Evolutionary conservation across 2,113 vertebrate genomes (phyloP), one percentile per base, ranked within the genome.

Genomic region (Oreotrochilus melanogaster): DNA sequence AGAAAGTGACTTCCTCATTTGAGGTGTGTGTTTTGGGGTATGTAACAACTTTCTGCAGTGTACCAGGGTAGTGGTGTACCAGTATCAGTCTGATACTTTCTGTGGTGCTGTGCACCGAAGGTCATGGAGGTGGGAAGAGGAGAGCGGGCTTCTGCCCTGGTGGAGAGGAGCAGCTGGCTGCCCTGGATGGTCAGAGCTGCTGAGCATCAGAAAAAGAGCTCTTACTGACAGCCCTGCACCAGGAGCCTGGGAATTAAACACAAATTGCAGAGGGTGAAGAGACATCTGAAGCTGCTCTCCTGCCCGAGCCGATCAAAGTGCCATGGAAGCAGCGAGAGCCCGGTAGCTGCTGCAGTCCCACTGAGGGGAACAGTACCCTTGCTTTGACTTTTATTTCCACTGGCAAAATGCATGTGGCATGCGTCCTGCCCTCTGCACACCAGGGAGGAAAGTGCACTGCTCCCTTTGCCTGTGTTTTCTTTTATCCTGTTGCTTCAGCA

Each of bases 61-160:
- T 58, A 10, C 30, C 10, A 22, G 14, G 2, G 5, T 3, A 5
- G 8, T 0, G 7, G 22, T 35, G 21, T 1, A 0, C 35, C 35
- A 37, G 35, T 25, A 13, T 81, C 67, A 50, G 80, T 12, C 50
- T 11, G 42, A 7, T 37, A 1, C 12, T 25, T 71, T 35, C 21
- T 14, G 8, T 42, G 2, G 6, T 37, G 39, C 57, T 25, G 5
- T 2, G 4, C 18, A 24, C 31, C 16, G 2, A 3, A 66, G 31
- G 8, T 3, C 5, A 6, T 31, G 33, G 83, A 33, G 37, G n/a
- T 6, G 31, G 53, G 62, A 33, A 30, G 7, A 71, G 48, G 47
- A 73, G 39, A 0, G 1, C 10, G 5, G 54, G 30, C 13, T 22
- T 12, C 28, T 48, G 18, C 43, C 56, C n/a, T 5, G 6, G 39